phyloP scores from a whole-genome alignment of 2,113 vertebrate species.

The Camelus dromedarius region DNA sequence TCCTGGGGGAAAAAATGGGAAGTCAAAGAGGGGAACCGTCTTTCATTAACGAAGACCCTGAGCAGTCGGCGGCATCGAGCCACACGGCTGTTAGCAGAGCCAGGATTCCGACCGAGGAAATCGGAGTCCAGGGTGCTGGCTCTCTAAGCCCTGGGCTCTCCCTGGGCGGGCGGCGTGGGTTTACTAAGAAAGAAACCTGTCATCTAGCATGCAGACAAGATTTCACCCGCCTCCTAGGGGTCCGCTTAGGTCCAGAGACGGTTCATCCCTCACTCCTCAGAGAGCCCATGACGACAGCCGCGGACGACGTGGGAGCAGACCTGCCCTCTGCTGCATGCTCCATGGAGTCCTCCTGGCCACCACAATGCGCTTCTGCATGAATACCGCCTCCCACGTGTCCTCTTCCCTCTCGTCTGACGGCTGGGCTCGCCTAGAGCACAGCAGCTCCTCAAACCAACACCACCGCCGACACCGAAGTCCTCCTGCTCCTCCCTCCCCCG shows the following conservation, averaged over 20 bases:
- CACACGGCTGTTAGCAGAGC: background rate
- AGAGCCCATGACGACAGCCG: background rate
- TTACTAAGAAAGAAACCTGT: background rate
- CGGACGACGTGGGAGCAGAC: background rate
- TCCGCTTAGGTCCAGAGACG: background rate
- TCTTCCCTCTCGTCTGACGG: too few species aligned
- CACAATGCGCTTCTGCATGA: too few species aligned
- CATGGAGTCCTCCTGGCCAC: background rate
- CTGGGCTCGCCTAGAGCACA: fast-evolving
- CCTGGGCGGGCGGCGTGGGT: too few species aligned
- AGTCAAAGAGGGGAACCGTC: background rate
- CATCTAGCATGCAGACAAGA: background rate
- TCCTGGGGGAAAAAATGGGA: background rate
- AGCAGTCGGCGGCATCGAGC: background rate
- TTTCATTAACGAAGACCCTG: background rate
- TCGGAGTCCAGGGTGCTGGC: background rate
- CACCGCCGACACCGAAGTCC: background rate
- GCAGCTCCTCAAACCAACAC: background rate
- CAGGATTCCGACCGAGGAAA: background rate
- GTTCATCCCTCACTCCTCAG: background rate
- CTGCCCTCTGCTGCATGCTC: fast-evolving
- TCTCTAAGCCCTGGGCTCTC: background rate
- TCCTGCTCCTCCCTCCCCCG: too few species aligned
- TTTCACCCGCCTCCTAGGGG: background rate
- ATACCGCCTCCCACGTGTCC: fast-evolving